Conservation (phyloP, 2,888 invertebrate species). For the Lithophane ornitopus region DNA sequence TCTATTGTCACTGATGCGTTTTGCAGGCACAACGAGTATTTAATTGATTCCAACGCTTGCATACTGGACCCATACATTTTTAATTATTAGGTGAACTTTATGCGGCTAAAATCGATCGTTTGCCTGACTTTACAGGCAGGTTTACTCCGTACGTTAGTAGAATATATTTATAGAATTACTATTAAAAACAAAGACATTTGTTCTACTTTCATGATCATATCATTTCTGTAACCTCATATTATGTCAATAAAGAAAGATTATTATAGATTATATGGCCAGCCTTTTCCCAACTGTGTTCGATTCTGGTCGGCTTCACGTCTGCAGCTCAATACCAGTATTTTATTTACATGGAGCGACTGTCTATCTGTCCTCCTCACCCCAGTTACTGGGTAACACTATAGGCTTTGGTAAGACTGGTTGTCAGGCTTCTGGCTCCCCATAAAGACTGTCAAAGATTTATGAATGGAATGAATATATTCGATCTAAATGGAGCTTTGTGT, state of each 20-base stretch:
- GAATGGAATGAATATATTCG: neutral
- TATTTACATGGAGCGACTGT: neutral
- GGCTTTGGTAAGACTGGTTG: neutral
- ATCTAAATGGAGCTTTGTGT: neutral
- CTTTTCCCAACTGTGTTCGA: neutral
- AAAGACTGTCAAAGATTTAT: neutral
- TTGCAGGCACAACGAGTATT: neutral
- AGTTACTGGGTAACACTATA: neutral
- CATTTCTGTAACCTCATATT: too few relatives aligned
- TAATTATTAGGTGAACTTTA: conserved; percentile 9
- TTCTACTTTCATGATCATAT: neutral
- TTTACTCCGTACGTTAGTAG: too few relatives aligned
- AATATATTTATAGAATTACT: neutral
- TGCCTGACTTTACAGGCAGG: neutral
- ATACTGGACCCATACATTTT: conserved; percentile 13
- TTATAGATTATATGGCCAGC: too few relatives aligned
- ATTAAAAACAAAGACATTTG: neutral
- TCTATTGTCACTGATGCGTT: neutral
- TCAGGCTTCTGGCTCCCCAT: neutral
- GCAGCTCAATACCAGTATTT: neutral
- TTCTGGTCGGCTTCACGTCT: neutral
- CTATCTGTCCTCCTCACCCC: neutral
- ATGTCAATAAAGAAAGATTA: too few relatives aligned
- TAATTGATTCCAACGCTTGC: conserved; percentile 15
- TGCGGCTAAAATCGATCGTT: conserved; percentile 4